These are phyloP conservation scores for Nectonema munidae DNA, from an alignment of 2,888 invertebrate species.

Conservation along the genomic window DNA sequence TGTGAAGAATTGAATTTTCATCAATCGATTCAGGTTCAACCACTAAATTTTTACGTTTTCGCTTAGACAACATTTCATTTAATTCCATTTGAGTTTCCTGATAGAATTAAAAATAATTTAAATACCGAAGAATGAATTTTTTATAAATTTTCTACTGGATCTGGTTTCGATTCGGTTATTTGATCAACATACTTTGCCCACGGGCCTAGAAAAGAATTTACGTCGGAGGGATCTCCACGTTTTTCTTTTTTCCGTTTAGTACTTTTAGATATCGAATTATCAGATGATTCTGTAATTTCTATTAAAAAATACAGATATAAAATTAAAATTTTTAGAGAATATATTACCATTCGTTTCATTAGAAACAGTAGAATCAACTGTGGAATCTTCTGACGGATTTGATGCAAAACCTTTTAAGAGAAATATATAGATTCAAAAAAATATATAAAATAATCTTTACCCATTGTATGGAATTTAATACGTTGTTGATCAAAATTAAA, in stretches of 20 bases:
- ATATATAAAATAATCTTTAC: constrained; percentile 7
- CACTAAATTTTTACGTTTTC: constrained; percentile 42
- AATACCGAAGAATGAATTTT: constrained; percentile 1
- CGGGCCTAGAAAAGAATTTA: constrained; percentile 76
- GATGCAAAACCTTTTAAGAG: constrained; percentile 8
- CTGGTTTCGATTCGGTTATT: constrained; percentile 49
- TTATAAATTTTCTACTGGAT: constrained; percentile 29
- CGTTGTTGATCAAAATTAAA: constrained; percentile 90
- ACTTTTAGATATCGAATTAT: constrained; percentile 31
- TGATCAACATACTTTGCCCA: constrained; percentile 86
- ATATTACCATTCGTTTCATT: constrained; percentile 38
- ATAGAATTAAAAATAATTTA: constrained; percentile 13
- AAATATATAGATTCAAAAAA: background rate
- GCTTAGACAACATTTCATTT: constrained; percentile 58
- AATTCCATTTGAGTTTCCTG: constrained; percentile 59
- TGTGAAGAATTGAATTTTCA: constrained; percentile 69
- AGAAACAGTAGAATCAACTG: constrained; percentile 30
- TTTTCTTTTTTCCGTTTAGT: constrained; percentile 36
- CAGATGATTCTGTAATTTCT: constrained; percentile 2
- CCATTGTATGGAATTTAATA: constrained; percentile 37
- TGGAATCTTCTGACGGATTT: constrained; percentile 2
- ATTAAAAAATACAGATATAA: background rate
- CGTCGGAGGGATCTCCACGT: constrained; percentile 58
- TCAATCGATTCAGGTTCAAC: constrained; percentile 68
- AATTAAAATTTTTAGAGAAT: constrained; percentile 1